Evolutionary conservation across 2,113 vertebrate species (phyloP).

Genomic region (Anhinga rufa): DNA sequence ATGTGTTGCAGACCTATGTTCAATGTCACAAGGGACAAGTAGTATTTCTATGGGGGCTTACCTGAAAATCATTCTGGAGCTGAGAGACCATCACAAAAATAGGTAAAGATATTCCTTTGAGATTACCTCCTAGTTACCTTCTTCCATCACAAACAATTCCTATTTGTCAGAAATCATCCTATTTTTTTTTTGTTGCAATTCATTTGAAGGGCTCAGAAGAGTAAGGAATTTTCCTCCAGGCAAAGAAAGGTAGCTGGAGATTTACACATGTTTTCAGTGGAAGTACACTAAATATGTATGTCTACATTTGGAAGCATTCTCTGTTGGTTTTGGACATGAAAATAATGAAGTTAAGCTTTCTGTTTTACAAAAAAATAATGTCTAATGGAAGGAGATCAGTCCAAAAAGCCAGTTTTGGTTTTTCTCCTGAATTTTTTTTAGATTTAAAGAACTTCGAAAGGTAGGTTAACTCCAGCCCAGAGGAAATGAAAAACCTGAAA

Average conservation of each 20-base stretch:
- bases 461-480: background rate
- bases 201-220: background rate
- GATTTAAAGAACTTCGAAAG: background rate
- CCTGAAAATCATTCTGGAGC: background rate
- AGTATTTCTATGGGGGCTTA: background rate
- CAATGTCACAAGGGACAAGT: background rate
- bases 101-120: background rate
- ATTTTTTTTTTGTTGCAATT: background rate
- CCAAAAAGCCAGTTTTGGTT: background rate
- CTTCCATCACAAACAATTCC: background rate
- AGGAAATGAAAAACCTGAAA: background rate
- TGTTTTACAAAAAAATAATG: background rate
- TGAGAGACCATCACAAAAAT: background rate
- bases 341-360: conserved; percentile 24
- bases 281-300: conserved; percentile 42
- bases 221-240: conserved; percentile 34
- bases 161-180: background rate
- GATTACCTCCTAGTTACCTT: background rate
- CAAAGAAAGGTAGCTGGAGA: conserved; percentile 27
- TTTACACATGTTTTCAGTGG: conserved; percentile 44
- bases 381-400: background rate
- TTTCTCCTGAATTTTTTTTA: background rate
- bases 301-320: conserved; percentile 33
- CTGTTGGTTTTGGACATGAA: conserved; percentile 41
- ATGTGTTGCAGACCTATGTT: background rate